Evolutionary conservation across 1,140 invertebrate species (phyloP).

Genomic region (Atta cephalotes): DNA sequence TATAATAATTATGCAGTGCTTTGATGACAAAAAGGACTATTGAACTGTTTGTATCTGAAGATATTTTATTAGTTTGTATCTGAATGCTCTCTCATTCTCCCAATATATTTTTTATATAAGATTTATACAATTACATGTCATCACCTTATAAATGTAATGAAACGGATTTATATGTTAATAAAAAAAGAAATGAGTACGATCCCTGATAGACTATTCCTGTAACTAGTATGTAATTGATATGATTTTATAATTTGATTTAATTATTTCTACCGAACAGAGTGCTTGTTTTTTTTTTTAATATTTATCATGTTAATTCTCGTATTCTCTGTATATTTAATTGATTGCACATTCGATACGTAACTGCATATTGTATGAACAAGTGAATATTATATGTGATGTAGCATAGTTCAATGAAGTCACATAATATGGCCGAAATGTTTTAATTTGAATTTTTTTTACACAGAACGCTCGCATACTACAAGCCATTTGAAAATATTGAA

Average conservation of each 20-base stretch:
- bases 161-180: neutral
- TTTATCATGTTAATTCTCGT: constrained; percentile 1
- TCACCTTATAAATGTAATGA: neutral
- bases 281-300: neutral
- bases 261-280: neutral
- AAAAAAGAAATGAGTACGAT: neutral
- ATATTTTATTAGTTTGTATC: neutral
- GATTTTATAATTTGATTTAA: neutral
- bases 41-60: neutral
- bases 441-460: constrained; percentile 46
- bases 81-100: neutral
- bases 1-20: neutral
- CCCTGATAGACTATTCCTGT: neutral
- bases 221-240: neutral
- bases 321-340: constrained; percentile 26
- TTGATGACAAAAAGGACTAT: neutral
- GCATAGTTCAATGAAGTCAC: constrained; percentile 15
- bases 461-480: neutral
- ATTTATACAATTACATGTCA: neutral
- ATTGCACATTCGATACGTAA: constrained; percentile 17
- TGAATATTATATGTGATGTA: constrained; percentile 14
- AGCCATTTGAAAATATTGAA: constrained; percentile 40
- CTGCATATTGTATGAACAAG: constrained; percentile 5
- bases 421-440: constrained; percentile 32
- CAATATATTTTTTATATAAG: neutral